phyloP scores from a whole-genome alignment of 2,888 invertebrate genomes.

The Ophion obscuratus region DNA sequence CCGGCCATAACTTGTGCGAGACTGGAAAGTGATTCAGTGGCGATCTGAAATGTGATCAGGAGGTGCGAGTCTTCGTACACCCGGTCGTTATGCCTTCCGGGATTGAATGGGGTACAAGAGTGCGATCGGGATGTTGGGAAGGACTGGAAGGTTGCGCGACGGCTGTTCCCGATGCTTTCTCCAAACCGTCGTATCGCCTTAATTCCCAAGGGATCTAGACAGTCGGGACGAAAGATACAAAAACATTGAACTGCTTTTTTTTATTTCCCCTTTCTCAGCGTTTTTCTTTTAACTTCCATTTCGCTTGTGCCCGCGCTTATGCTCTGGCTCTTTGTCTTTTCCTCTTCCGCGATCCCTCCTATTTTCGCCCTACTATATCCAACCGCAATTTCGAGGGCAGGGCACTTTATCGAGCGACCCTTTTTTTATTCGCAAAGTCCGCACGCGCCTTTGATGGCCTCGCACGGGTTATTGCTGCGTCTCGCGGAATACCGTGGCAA shows the following conservation, averaged over 20 bases:
- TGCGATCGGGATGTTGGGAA: background rate
- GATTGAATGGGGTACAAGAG: background rate
- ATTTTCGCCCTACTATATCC: slow-evolving; percentile 37
- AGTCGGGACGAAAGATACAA: slow-evolving; percentile 12
- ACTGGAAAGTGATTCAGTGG: no score
- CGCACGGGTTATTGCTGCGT: slow-evolving; percentile 56
- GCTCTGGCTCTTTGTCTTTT: background rate
- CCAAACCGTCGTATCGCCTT: slow-evolving; percentile 30
- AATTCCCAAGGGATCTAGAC: slow-evolving; percentile 27
- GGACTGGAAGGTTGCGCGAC: slow-evolving; percentile 13
- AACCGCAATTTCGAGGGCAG: slow-evolving; percentile 56
- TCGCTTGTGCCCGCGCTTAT: background rate
- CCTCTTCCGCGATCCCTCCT: slow-evolving; percentile 15
- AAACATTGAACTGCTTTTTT: slow-evolving; percentile 1
- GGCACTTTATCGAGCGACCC: slow-evolving; percentile 60
- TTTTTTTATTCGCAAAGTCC: slow-evolving; percentile 56
- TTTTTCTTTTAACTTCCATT: slow-evolving; percentile 23
- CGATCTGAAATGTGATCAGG: background rate
- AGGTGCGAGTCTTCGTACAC: background rate
- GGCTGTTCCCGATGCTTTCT: slow-evolving; percentile 36
- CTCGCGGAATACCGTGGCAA: slow-evolving; percentile 27
- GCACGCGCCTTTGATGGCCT: slow-evolving; percentile 58
- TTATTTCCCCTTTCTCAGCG: slow-evolving; percentile 14
- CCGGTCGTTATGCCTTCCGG: slow-evolving; percentile 16
- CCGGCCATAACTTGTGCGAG: no score